Evolutionary conservation across 1,140 invertebrate species (phyloP).

Genomic region (Panonychus citri): DNA sequence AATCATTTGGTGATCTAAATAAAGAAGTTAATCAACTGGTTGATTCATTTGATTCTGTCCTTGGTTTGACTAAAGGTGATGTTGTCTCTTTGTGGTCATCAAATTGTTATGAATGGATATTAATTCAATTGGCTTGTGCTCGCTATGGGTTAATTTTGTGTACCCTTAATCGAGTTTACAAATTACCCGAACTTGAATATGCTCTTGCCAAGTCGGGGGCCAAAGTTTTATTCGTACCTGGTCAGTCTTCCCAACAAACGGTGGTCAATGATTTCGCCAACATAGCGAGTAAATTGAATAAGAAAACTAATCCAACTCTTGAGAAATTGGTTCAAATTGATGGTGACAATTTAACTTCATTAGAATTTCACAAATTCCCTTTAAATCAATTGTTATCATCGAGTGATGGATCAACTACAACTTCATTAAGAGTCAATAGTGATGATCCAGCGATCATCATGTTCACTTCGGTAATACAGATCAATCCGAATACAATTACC

Average conservation of each 20-base stretch:
- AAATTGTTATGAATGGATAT: conserved; percentile 57
- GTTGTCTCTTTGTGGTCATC: conserved; percentile 66
- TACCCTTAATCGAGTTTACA: not conserved
- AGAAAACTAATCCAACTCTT: not conserved
- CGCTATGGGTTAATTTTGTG: conserved; percentile 35
- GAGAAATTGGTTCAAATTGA: not conserved
- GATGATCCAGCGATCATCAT: conserved; percentile 12
- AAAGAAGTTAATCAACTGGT: conserved; percentile 6
- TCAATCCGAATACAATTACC: not conserved
- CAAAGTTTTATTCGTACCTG: not conserved
- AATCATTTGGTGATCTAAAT: conserved; percentile 8
- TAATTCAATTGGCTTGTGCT: conserved; percentile 47
- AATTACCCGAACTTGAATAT: not conserved
- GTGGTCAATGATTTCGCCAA: conserved; percentile 5
- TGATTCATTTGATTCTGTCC: not conserved
- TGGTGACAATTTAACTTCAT: too few relatives aligned
- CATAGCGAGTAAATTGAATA: not conserved
- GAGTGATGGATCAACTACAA: too few relatives aligned
- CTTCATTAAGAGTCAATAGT: not conserved
- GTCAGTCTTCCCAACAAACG: not conserved
- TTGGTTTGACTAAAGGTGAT: conserved; percentile 37
- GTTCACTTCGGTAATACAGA: conserved; percentile 7
- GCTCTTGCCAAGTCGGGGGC: not conserved
- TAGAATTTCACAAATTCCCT: too few relatives aligned
- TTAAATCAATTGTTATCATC: too few relatives aligned